Percentiles rank a stretch among this genome's conserved stretches.
phyloP scores from a whole-genome alignment of 2,797 vertebrate genomes.

The Ciconia nigra region DNA sequence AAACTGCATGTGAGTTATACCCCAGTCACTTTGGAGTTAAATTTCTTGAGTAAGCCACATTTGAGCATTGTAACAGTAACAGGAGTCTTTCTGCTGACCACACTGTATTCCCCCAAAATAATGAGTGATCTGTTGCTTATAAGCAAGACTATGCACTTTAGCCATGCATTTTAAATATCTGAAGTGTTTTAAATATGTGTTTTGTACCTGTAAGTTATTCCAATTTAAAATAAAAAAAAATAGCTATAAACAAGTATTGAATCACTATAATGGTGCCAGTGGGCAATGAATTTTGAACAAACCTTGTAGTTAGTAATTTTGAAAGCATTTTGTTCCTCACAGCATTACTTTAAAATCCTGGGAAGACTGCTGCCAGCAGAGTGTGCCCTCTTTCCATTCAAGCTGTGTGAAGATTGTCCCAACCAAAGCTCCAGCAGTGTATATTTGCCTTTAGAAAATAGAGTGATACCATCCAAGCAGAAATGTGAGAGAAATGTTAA shows the following conservation, averaged over 20 bases:
- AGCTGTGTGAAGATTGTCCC: not conserved
- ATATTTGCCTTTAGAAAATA: not conserved
- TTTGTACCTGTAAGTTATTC: not conserved
- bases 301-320: not conserved
- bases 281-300: not conserved
- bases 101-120: not conserved
- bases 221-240: not conserved
- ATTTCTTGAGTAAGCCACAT: not conserved
- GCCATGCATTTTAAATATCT: not conserved
- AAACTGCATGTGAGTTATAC: not conserved
- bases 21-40: not conserved
- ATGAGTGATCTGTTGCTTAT: not conserved
- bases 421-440: not conserved
- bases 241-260: not conserved
- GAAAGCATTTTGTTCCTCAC: not conserved
- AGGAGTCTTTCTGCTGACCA: not conserved
- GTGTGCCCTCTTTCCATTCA: not conserved
- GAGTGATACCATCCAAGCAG: not conserved
- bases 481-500: not conserved
- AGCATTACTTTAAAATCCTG: not conserved
- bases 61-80: not conserved
- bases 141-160: not conserved
- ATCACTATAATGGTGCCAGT: not conserved
- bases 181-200: not conserved
- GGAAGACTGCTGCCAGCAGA: not conserved